These are phyloP conservation scores for Esox niger DNA, from an alignment of 2,113 vertebrate species.

Conservation along the genomic window DNA sequence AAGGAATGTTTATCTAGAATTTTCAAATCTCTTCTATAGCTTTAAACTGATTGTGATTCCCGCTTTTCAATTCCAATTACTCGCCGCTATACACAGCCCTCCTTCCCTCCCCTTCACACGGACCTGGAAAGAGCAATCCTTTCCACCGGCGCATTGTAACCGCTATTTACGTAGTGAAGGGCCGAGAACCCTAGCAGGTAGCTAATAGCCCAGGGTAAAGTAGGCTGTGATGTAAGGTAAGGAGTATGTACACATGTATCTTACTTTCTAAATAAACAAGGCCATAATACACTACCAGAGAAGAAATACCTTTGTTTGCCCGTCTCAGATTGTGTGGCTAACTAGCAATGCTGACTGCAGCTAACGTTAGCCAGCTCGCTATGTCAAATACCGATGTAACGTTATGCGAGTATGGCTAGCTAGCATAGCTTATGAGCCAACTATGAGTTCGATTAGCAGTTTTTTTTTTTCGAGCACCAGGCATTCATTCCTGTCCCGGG, in stretches of 20 bases:
- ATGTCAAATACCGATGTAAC: slow-evolving; percentile 71
- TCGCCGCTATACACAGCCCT: slow-evolving; percentile 55
- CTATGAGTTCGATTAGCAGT: slow-evolving; percentile 68
- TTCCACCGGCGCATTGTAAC: slow-evolving; percentile 65
- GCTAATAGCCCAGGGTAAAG: slow-evolving; percentile 26
- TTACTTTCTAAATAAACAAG: slow-evolving; percentile 20
- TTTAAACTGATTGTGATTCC: slow-evolving; percentile 15
- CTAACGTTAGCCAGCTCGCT: slow-evolving; percentile 50
- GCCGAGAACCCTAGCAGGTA: slow-evolving; percentile 51
- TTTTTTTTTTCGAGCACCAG: slow-evolving; percentile 53
- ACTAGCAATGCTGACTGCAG: slow-evolving; percentile 45
- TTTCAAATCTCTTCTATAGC: not conserved
- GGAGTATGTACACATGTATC: slow-evolving; percentile 15
- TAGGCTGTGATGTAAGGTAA: not conserved
- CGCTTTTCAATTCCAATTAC: slow-evolving; percentile 32
- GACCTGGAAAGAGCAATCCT: slow-evolving; percentile 58
- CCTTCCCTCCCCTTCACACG: slow-evolving; percentile 43
- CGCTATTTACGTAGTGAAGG: slow-evolving; percentile 62
- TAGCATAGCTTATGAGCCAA: slow-evolving; percentile 69
- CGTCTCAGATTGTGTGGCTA: slow-evolving; percentile 14
- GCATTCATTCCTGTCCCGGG: slow-evolving; percentile 48
- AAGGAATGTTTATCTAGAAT: not conserved
- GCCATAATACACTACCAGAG: slow-evolving; percentile 19
- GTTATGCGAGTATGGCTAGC: not conserved
- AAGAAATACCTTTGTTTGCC: slow-evolving; percentile 51